Percentiles rank a stretch among this genome's conserved stretches.
phyloP scores from a whole-genome alignment of 2,797 vertebrate species.

The Varecia variegata region DNA sequence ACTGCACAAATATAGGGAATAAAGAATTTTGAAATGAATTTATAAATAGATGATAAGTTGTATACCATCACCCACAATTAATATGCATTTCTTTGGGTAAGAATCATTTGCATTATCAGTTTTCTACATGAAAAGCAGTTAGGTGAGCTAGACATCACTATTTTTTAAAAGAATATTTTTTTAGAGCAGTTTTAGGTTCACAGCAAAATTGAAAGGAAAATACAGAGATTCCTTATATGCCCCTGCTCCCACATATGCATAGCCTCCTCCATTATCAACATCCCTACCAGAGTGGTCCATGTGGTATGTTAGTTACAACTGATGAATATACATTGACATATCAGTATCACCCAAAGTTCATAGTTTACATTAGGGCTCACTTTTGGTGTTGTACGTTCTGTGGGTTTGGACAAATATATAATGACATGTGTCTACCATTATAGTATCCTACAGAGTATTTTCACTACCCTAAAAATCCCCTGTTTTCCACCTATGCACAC shows the following conservation, averaged over 20 bases:
- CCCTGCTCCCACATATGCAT: neutral
- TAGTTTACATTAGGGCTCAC: neutral
- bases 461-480: neutral
- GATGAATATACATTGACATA: neutral
- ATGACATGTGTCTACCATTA: neutral
- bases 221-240: neutral
- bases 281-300: neutral
- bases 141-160: neutral
- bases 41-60: neutral
- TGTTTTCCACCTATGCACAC: neutral
- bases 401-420: neutral
- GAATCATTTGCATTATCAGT: neutral
- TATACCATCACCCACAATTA: neutral
- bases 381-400: neutral
- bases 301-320: neutral
- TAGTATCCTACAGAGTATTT: neutral
- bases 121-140: neutral
- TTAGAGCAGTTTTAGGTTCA: neutral
- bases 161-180: neutral
- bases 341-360: neutral
- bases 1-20: neutral
- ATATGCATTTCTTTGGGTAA: neutral
- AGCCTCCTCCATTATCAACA: neutral
- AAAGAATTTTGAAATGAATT: slow-evolving; percentile 1
- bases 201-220: neutral